phyloP scores from a whole-genome alignment of 2,797 vertebrate genomes.

The Onychomys leucogaster region DNA sequence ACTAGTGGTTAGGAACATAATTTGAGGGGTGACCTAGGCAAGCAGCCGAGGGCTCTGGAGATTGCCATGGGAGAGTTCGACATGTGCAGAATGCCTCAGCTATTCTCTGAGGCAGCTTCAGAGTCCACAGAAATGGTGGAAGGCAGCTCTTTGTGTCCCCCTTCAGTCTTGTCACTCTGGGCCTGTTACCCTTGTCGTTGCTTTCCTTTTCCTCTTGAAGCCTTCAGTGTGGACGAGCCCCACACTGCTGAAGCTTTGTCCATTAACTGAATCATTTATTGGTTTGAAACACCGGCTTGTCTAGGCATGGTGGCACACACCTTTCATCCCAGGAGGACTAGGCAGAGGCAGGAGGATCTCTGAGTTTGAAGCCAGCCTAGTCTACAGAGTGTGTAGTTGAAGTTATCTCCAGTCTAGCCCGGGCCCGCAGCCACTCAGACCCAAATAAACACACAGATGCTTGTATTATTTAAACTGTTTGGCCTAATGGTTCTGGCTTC shows the following conservation, averaged over 20 bases:
- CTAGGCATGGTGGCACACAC: neutral
- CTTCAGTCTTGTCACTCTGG: neutral
- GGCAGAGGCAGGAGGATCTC: neutral
- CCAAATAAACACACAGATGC: no score
- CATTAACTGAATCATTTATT: slow-evolving; percentile 1
- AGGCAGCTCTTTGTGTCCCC: neutral
- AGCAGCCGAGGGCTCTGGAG: neutral
- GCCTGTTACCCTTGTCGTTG: neutral
- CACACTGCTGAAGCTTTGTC: neutral
- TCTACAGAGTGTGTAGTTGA: neutral
- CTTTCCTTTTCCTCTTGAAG: neutral
- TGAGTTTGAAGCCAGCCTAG: neutral
- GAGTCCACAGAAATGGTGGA: neutral
- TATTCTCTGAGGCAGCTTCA: neutral
- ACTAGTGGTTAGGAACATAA: neutral
- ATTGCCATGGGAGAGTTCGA: no score
- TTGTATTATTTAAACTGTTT: no score
- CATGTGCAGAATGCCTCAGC: neutral
- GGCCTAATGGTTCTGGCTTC: no score
- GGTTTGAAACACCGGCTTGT: neutral
- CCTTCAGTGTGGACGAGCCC: neutral
- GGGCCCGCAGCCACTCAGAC: no score
- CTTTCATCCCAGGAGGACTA: neutral
- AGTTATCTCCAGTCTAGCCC: no score
- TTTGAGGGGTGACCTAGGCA: neutral